Evolutionary conservation across 2,888 invertebrate genomes (phyloP), one percentile per base, ranked within the genome.

Genomic region (Drosophila silvestris): DNA sequence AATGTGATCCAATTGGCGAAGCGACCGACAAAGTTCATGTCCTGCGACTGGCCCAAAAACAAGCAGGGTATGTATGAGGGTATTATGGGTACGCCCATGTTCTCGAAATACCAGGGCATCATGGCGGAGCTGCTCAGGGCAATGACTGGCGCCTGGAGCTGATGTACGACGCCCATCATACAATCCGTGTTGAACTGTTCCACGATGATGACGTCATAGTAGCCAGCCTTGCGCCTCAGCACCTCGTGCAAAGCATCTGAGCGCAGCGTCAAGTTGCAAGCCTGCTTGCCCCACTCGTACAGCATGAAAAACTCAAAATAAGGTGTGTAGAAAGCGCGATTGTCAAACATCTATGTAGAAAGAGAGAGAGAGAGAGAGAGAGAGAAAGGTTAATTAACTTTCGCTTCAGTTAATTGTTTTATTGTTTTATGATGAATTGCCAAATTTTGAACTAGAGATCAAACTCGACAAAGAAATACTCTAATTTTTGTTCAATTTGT

Each of bases 101-200:
- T 93, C 39, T 93, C 93, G 64, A 94, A 94, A 61, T 95, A 94
- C 95, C 95, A 96, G 0, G 96, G 95, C 95, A 95, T 94, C 59
- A 95, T 74, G 22, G 95, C 93, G 77, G 95, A 95, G 4, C 96
- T 93, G 73, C 92, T 92, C 0, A 93, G 35, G 0, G 90, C 92
- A 0, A 96, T 94, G 2, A 95, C 94, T 0, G 96, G 96, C 0
- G 95, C 95, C 52, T 94, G 92, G 19, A 96, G 94, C 80, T 95
- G 95, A 83, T 96, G 94, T 0, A 95, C 95, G 39, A 97, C 91
- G 3, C 95, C 96, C 79, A 96, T 92, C 90, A 95, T 95, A 90
- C 97, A 96, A 86, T 97, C 96, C 58, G 95, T 95, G 79, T 96
- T 96, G 89, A 97, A 97, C 66, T 95, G 95, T 92, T 97, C 97